Base-by-base conservation (phyloP, 2,888 invertebrate genomes). In the Lasioglossum lativentre region DNA sequence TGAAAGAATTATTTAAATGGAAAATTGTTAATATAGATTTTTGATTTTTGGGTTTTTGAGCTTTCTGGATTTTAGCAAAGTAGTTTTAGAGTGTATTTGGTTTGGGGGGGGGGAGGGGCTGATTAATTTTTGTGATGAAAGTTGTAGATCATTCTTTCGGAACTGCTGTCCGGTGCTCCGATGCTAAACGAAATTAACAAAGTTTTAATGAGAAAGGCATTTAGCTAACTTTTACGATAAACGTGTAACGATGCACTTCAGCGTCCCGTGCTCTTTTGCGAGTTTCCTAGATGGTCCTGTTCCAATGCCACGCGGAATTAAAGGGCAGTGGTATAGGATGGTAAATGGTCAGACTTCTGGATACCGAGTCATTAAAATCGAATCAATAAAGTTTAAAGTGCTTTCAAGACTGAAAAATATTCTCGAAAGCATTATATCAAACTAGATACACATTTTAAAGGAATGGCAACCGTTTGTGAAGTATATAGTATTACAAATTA, bases 201-300 rank as follows among this genome's bases (percentile, higher is more conserved):
- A 92, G 92, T 93, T 93, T 92, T 92, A 92, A 93, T 92, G 92
- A 91, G 92, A 93, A 92, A 90, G 92, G 91, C 90, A 91, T 93
- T 92, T 92, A 92, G 86, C 92, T 88, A 92, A 92, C 92, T 93
- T 92, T 92, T 90, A 89, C 90, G 86, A 88, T 87, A 88, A 86
- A 74, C 80, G 76, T 83, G 82, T 83, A 88, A 82, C 84, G 83
- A 78, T 83, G 85, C 83, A 89, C 86, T 89, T 89, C 84, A 76
- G 38, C 71, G 82, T 79, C 78, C 80, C 63, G n/a, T 74, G 78
- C 89, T 89, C 86, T 89, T 89, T 71, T 47, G 40, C 73, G 56
- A 83, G 73, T 86, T 88, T 82, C 83, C 83, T 79, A 82, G 82
- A 76, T 81, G 85, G 79, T 82, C 80, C 76, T 86, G 79, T 82